Percentiles rank a stretch among this genome's conserved stretches.
Conservation (phyloP, 2,113 vertebrate species). For the Amphiprion percula region DNA sequence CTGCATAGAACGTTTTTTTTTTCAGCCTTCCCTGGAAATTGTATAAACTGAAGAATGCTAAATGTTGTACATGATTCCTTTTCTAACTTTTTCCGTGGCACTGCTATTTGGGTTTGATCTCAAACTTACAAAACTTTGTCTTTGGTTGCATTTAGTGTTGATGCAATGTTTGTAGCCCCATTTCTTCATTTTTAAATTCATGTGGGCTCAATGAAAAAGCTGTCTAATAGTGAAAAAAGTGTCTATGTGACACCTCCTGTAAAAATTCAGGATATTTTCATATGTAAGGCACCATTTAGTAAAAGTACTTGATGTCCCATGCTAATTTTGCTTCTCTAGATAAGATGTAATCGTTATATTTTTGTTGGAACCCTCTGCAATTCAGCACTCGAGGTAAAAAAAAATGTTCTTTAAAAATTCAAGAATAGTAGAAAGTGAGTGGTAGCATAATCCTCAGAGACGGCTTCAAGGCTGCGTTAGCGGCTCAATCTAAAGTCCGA, state of each 20-base stretch:
- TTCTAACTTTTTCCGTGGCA: not conserved
- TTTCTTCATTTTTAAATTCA: not conserved
- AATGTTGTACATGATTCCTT: not conserved
- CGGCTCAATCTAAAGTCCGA: constrained; percentile 63
- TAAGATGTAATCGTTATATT: not conserved
- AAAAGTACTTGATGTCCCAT: not conserved
- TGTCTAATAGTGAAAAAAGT: too few relatives aligned
- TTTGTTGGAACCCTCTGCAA: not conserved
- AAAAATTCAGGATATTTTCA: not conserved
- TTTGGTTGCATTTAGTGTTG: not conserved
- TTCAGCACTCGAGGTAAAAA: not conserved
- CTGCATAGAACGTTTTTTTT: not conserved
- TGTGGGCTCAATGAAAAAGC: not conserved
- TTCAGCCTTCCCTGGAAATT: not conserved
- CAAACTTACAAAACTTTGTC: not conserved
- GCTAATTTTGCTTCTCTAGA: not conserved
- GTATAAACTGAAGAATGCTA: not conserved
- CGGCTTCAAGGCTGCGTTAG: constrained; percentile 40
- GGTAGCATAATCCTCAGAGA: constrained; percentile 46
- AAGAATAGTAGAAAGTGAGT: constrained; percentile 31
- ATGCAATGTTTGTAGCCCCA: not conserved
- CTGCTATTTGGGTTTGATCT: not conserved
- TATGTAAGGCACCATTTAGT: not conserved
- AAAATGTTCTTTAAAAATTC: not conserved
- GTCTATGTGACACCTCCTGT: too few relatives aligned